Percentiles rank a stretch among this genome's conserved stretches.
Evolutionary conservation across 2,113 vertebrate species (phyloP).

Genomic region (Corynorhinus townsendii): DNA sequence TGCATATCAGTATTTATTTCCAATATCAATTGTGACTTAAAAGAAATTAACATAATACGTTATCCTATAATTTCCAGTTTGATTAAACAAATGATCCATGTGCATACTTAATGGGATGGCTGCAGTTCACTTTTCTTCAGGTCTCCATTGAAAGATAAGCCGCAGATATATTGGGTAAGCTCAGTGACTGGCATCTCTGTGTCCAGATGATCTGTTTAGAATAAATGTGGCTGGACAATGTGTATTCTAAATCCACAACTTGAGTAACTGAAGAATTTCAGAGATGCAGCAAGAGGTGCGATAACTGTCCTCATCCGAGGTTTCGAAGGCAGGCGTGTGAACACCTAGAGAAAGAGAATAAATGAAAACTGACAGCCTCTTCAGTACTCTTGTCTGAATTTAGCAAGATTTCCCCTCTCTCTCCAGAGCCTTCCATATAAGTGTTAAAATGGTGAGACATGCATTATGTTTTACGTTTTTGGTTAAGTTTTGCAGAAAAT

Average conservation of each 20-base stretch:
- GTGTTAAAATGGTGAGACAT: slow-evolving; percentile 58
- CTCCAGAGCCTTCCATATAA: slow-evolving; percentile 22
- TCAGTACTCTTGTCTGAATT: slow-evolving; percentile 52
- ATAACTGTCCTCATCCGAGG: not conserved
- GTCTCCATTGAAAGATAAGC: not conserved
- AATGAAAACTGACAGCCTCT: slow-evolving; percentile 34
- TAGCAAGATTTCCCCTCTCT: slow-evolving; percentile 6
- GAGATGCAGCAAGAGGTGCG: not conserved
- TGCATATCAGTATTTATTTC: slow-evolving; percentile 22
- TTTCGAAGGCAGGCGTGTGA: not conserved
- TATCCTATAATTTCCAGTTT: not conserved
- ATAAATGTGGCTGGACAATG: slow-evolving; percentile 1
- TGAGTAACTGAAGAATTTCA: slow-evolving; percentile 27
- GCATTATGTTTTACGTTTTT: slow-evolving; percentile 69
- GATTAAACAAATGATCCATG: slow-evolving; percentile 15
- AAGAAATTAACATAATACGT: not conserved
- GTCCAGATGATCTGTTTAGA: not conserved
- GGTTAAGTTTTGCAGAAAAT: slow-evolving; percentile 74
- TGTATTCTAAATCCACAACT: slow-evolving; percentile 1
- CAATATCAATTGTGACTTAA: slow-evolving; percentile 40
- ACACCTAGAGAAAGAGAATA: not conserved
- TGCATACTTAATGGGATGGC: not conserved
- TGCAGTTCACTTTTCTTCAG: not conserved
- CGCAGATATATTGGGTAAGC: not conserved
- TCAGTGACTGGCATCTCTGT: not conserved